A percentile compares a stretch with the other conserved stretches of the same genome.
phyloP scores from a whole-genome alignment of 1,140 invertebrate species.

The Lerema accius region DNA sequence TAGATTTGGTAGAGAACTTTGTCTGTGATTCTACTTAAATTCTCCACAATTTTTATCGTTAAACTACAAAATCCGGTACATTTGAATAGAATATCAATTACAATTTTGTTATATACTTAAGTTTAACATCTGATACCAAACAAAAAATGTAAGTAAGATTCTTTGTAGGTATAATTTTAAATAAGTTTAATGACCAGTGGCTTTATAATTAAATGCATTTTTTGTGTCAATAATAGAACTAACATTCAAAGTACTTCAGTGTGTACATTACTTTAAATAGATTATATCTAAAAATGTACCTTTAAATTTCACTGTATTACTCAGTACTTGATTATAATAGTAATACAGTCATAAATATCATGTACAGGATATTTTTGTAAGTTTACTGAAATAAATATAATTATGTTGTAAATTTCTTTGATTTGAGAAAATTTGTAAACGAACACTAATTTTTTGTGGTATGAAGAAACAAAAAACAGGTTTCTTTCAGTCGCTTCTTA shows the following conservation, averaged over 20 bases:
- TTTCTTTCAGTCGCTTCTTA: no score
- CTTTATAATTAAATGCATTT: background rate
- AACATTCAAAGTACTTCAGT: constrained; percentile 2
- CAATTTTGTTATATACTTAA: no score
- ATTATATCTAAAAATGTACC: no score
- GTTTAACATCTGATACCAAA: constrained; percentile 3
- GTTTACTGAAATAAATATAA: constrained; percentile 26
- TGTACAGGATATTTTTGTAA: constrained; percentile 34
- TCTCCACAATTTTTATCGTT: constrained; percentile 1
- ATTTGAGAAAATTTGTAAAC: background rate
- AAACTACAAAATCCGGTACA: no score
- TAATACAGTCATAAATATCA: constrained; percentile 20
- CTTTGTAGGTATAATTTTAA: background rate
- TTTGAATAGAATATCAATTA: no score
- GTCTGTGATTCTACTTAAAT: background rate
- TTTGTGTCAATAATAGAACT: background rate
- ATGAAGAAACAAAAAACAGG: no score
- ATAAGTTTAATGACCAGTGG: background rate
- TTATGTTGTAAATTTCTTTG: constrained; percentile 1
- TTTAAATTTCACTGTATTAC: constrained; percentile 16
- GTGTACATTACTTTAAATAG: constrained; percentile 1
- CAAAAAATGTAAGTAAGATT: constrained; percentile 4
- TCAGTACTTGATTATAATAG: constrained; percentile 2
- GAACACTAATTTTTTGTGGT: no score
- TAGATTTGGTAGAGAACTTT: background rate